Conservation (phyloP, 1,140 invertebrate species). For the Lethrus apterus region DNA sequence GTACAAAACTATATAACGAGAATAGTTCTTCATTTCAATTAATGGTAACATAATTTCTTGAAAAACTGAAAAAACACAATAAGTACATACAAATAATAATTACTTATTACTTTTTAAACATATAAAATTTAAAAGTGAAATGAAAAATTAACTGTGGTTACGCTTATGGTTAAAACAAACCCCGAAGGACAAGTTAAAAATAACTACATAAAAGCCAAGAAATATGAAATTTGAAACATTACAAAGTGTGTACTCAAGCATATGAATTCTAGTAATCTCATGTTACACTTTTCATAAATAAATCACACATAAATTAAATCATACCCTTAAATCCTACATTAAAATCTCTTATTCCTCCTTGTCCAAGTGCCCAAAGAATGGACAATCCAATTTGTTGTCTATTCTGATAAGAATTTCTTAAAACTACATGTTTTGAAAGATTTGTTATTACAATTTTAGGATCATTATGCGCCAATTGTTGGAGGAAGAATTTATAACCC, state of each 20-base stretch:
- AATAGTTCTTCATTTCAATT: conserved; percentile 64
- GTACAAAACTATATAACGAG: conserved; percentile 61
- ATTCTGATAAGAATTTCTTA: conserved; percentile 74
- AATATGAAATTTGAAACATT: no score
- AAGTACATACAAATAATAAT: no score
- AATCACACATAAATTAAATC: conserved; percentile 11
- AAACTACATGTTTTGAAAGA: conserved; percentile 51
- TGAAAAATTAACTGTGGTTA: no score
- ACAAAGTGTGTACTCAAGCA: no score
- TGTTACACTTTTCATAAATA: no score
- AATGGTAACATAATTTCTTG: conserved; percentile 72
- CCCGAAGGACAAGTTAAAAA: no score
- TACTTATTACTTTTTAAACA: no score
- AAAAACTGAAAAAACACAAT: conserved; percentile 63
- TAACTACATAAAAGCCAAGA: no score
- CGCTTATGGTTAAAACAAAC: no score
- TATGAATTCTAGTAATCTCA: no score
- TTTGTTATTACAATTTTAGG: conserved; percentile 55
- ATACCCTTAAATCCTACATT: conserved; percentile 62
- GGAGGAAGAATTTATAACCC: conserved; percentile 63
- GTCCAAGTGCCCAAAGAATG: conserved; percentile 71
- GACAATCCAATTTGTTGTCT: conserved; percentile 66
- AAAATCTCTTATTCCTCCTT: conserved; percentile 62
- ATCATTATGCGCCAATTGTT: conserved; percentile 56
- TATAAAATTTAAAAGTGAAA: no score